These are phyloP conservation scores for Dascillus cervinus DNA, from an alignment of 2,888 invertebrate species.

Conservation along the genomic window DNA sequence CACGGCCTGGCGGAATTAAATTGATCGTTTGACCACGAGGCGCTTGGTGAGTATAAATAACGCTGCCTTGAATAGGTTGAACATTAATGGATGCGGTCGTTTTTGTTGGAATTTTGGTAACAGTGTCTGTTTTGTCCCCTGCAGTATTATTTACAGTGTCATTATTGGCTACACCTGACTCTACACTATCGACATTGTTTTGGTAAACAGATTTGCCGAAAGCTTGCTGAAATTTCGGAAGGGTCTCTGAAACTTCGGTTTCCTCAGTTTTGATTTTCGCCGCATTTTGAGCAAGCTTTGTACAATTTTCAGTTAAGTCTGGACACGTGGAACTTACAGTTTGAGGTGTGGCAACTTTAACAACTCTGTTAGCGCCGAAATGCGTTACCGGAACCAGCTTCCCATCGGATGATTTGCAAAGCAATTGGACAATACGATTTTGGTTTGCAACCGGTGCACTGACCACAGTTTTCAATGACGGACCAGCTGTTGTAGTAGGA, in stretches of 20 bases:
- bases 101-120: conserved; percentile 25
- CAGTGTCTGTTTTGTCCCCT: conserved; percentile 12
- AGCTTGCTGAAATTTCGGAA: conserved; percentile 73
- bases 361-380: conserved; percentile 49
- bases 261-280: conserved; percentile 31
- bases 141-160: conserved; percentile 8
- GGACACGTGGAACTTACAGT: conserved; percentile 35
- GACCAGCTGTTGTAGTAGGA: conserved; percentile 19
- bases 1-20: conserved; percentile 44
- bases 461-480: conserved; percentile 22
- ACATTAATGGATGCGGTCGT: conserved; percentile 48
- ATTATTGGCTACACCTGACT: conserved; percentile 9
- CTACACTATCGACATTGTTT: conserved; percentile 25
- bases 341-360: conserved; percentile 37
- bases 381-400: conserved; percentile 51
- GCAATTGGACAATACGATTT: conserved; percentile 49
- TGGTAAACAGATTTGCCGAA: conserved; percentile 66
- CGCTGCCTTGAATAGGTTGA: conserved; percentile 58
- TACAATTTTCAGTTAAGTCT: conserved; percentile 50
- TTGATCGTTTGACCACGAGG: conserved; percentile 57
- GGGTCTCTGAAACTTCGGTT: conserved; percentile 35
- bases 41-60: conserved; percentile 66
- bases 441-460: conserved; percentile 26
- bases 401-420: conserved; percentile 55
- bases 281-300: conserved; percentile 47